Evolutionary conservation across 2,797 vertebrate genomes (phyloP).

Genomic region (Cynopterus sphinx): DNA sequence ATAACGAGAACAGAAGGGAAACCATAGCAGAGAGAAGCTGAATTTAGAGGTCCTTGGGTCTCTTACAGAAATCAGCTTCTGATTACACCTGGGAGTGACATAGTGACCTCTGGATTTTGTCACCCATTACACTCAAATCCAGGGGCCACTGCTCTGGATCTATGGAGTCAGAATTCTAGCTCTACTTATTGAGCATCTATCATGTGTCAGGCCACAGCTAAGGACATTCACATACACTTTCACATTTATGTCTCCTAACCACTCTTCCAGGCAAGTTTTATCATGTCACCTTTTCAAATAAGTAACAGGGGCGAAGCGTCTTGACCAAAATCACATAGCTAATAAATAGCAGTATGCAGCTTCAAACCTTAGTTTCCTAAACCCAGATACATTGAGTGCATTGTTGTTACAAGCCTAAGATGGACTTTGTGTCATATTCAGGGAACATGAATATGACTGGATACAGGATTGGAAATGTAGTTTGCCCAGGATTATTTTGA

Average conservation of each 20-base stretch:
- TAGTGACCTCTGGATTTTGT: not conserved
- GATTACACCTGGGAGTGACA: not conserved
- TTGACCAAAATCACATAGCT: not conserved
- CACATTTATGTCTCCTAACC: not conserved
- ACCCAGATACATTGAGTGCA: not conserved
- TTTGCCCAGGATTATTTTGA: slow-evolving; percentile 17
- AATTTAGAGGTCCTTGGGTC: too few species aligned
- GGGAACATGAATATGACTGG: not conserved
- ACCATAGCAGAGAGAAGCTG: not conserved
- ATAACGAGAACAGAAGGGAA: not conserved
- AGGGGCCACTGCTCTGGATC: not conserved
- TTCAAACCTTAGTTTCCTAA: not conserved
- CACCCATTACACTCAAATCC: not conserved
- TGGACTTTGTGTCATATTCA: not conserved
- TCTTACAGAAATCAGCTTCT: not conserved
- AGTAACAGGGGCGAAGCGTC: not conserved
- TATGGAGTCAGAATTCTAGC: not conserved
- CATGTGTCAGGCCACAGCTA: not conserved
- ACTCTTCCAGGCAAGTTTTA: not conserved
- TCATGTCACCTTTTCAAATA: not conserved
- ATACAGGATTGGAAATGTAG: not conserved
- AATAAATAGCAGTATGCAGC: not conserved
- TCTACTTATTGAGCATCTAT: not conserved
- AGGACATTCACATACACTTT: not conserved
- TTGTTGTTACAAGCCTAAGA: not conserved